These are phyloP conservation scores for Willowsia nigromaculata DNA, from an alignment of 2,888 invertebrate species.

Conservation along the genomic window DNA sequence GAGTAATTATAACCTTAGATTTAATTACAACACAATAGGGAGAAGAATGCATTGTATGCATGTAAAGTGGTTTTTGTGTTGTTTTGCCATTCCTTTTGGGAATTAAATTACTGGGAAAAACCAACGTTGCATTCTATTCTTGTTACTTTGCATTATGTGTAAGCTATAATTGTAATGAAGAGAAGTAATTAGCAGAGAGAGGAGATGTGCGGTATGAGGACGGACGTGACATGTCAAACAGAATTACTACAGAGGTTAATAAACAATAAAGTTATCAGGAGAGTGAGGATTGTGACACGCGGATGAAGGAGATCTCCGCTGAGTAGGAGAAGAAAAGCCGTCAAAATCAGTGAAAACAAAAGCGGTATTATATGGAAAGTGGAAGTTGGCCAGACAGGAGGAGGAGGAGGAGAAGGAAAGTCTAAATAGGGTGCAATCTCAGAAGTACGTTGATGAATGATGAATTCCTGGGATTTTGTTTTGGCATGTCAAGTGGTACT, in stretches of 20 bases:
- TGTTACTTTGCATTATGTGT: background rate
- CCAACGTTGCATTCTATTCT: background rate
- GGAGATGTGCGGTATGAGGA: background rate
- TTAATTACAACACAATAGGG: conserved; percentile 53
- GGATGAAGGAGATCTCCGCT: background rate
- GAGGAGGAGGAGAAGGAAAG: background rate
- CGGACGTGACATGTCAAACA: conserved; percentile 36
- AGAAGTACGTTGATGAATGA: conserved; percentile 41
- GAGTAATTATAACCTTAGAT: conserved; percentile 62
- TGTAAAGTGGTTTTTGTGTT: conserved; percentile 28
- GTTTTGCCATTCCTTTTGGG: background rate
- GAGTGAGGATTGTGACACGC: background rate
- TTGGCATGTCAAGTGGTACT: conserved; percentile 68
- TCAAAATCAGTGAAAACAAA: conserved; percentile 32
- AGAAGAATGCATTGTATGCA: background rate
- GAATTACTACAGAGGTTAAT: background rate
- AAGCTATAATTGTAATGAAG: background rate
- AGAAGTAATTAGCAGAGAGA: conserved; percentile 14
- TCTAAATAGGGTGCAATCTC: conserved; percentile 44
- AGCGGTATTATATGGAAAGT: background rate
- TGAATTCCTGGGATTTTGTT: conserved; percentile 57
- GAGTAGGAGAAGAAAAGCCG: conserved; percentile 33
- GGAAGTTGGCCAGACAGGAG: conserved; percentile 24
- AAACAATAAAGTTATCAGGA: conserved; percentile 43
- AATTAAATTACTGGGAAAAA: conserved; percentile 43